These are phyloP conservation scores for Polyploca ridens DNA, from an alignment of 2,888 invertebrate species.

Conservation along the genomic window DNA sequence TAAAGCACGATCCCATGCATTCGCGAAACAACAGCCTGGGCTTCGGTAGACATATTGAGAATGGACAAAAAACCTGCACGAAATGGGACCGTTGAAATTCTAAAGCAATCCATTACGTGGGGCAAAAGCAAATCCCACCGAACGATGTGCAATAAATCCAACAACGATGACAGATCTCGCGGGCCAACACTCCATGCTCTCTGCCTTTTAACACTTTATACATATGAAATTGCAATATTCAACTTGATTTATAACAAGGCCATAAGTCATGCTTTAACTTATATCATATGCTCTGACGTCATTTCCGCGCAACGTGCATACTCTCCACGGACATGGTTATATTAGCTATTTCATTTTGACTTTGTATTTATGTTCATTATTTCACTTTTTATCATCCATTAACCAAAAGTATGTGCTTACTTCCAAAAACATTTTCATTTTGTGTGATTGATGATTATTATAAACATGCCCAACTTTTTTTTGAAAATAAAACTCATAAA, in stretches of 20 bases:
- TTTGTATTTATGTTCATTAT: background rate
- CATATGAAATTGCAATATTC: slow-evolving; percentile 53
- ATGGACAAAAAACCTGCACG: slow-evolving; percentile 40
- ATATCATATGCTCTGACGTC: background rate
- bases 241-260: slow-evolving; percentile 48
- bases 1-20: slow-evolving; percentile 19
- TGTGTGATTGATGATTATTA: no score
- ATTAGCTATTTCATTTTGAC: background rate
- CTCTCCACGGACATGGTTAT: background rate
- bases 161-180: slow-evolving; percentile 56
- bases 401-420: no score
- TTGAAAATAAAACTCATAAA: no score
- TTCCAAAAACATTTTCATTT: no score
- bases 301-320: background rate
- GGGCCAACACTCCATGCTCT: slow-evolving; percentile 38
- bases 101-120: slow-evolving; percentile 52
- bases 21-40: slow-evolving; percentile 25
- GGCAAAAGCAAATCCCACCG: slow-evolving; percentile 54
- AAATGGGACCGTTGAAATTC: slow-evolving; percentile 38
- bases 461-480: no score
- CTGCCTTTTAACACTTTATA: slow-evolving; percentile 55
- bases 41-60: slow-evolving; percentile 34
- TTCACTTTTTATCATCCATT: no score
- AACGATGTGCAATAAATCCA: slow-evolving; percentile 60
- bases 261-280: slow-evolving; percentile 32